Percentiles rank a stretch among this genome's conserved stretches.
These are phyloP conservation scores for Lontra canadensis DNA, from an alignment of 2,113 vertebrate genomes.

Conservation along the genomic window DNA sequence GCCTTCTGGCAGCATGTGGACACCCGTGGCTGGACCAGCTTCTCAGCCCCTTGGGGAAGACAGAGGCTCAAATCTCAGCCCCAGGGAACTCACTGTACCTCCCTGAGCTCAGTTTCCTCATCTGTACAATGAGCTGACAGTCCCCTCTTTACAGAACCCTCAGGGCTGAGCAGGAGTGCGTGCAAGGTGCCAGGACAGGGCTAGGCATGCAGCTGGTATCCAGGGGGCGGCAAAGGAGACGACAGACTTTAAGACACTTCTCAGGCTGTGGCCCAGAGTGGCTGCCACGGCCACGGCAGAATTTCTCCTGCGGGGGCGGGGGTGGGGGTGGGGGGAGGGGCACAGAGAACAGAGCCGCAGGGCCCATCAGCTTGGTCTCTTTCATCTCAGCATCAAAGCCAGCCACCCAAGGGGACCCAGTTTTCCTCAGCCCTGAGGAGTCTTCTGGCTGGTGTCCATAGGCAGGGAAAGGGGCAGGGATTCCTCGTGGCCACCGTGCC, in stretches of 20 bases:
- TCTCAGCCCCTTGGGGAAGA: neutral
- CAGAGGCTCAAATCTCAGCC: neutral
- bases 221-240: neutral
- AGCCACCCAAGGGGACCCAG: neutral
- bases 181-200: fast-evolving
- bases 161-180: fast-evolving
- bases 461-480: neutral
- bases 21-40: neutral
- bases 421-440: fast-evolving
- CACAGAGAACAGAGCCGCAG: neutral
- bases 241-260: neutral
- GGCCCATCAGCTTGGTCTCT: neutral
- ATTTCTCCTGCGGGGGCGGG: neutral
- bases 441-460: neutral
- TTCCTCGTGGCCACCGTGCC: neutral
- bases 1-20: neutral
- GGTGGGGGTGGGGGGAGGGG: too few species aligned
- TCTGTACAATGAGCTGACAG: neutral
- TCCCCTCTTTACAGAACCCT: neutral
- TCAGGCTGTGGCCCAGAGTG: neutral
- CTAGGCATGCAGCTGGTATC: neutral
- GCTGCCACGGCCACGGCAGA: neutral
- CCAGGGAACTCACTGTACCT: too few species aligned
- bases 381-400: neutral
- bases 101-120: neutral